Conservation (phyloP, 2,888 invertebrate species). For the Orthonychiurus folsomi region DNA sequence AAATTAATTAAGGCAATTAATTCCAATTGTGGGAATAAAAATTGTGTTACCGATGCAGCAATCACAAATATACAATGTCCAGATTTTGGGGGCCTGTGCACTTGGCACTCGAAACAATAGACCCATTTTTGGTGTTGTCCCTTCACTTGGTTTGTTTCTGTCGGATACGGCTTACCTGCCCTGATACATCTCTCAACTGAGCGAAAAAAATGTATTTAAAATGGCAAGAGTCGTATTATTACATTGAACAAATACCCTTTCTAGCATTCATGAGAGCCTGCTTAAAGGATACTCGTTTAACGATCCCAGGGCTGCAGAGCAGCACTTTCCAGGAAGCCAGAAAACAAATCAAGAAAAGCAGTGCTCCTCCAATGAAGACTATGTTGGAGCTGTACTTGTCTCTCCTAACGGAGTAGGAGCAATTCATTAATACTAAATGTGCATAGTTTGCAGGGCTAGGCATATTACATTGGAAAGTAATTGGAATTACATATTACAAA, state of each 20-base stretch:
- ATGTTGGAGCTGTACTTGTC: neutral
- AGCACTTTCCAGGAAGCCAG: neutral
- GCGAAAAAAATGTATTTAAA: no score
- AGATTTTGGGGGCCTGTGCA: slow-evolving; percentile 20
- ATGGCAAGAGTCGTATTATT: neutral
- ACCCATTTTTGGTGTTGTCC: slow-evolving; percentile 13
- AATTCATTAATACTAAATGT: no score
- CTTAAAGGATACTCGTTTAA: neutral
- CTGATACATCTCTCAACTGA: neutral
- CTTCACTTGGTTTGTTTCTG: neutral
- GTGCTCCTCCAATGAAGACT: slow-evolving; percentile 17
- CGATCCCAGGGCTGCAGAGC: neutral
- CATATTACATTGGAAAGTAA: no score
- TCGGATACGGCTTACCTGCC: neutral
- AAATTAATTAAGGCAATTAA: no score
- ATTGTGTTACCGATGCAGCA: slow-evolving; percentile 28
- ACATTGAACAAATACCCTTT: neutral
- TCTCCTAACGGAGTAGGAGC: no score
- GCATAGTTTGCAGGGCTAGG: no score
- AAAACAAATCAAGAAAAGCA: slow-evolving; percentile 3
- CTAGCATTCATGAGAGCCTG: neutral
- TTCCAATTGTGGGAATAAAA: no score
- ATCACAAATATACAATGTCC: slow-evolving; percentile 32
- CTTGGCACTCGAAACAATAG: slow-evolving; percentile 28
- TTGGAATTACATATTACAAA: no score